phyloP scores from a whole-genome alignment of 2,797 vertebrate genomes.

The Poecilia gillii region DNA sequence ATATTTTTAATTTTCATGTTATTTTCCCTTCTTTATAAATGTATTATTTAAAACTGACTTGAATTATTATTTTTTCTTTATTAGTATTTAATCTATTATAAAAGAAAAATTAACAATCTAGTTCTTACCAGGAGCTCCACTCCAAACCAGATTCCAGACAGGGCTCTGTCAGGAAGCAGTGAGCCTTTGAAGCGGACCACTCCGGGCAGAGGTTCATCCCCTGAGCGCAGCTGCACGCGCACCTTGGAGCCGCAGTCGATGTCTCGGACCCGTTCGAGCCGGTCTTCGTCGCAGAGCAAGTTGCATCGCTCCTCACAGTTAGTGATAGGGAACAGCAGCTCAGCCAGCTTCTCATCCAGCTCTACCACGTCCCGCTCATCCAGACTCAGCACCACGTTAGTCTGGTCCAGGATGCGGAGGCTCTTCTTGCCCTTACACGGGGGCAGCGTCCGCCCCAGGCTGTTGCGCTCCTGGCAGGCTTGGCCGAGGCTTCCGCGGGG shows the following conservation, averaged over 20 bases:
- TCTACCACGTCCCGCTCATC: conserved; percentile 94
- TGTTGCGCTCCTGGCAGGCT: conserved; percentile 92
- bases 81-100: background rate
- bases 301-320: conserved; percentile 95
- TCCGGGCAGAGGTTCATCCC: conserved; percentile 92
- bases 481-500: conserved; percentile 95
- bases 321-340: conserved; percentile 96
- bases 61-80: background rate
- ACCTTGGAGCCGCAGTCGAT: conserved; percentile 94
- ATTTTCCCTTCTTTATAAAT: background rate
- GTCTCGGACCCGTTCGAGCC: conserved; percentile 89
- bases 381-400: conserved; percentile 89
- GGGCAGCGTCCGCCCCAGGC: conserved; percentile 88
- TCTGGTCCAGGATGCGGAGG: conserved; percentile 94
- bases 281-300: conserved; percentile 88
- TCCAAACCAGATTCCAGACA: conserved; percentile 96
- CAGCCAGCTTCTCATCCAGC: conserved; percentile 92
- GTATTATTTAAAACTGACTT: background rate
- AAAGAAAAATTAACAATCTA: background rate
- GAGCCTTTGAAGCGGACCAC: conserved; percentile 97
- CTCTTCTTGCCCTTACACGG: conserved; percentile 94
- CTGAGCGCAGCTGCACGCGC: conserved; percentile 91
- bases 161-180: conserved; percentile 89
- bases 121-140: conserved; percentile 95
- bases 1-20: background rate